Percentiles rank a stretch among this genome's conserved stretches.
Conservation (phyloP, 2,888 invertebrate genomes). For the Oxytorus armatus region DNA sequence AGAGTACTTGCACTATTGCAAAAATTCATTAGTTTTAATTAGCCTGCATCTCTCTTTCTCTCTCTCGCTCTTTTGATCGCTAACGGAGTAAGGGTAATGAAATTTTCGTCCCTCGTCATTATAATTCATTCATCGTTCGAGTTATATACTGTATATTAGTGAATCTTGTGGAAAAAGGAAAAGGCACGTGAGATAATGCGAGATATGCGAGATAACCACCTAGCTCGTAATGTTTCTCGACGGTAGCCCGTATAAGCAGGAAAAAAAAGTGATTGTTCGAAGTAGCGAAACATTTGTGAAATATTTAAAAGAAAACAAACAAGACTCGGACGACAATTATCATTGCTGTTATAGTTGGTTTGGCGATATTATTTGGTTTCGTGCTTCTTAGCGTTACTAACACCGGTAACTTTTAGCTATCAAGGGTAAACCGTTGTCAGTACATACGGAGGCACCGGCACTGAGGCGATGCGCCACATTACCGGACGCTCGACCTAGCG, state of each 20-base stretch:
- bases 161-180: background rate
- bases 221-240: constrained; percentile 37
- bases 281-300: constrained; percentile 26
- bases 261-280: constrained; percentile 37
- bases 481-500: constrained; percentile 82
- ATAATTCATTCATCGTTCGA: too few species aligned
- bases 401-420: constrained; percentile 80
- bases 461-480: constrained; percentile 83
- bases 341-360: constrained; percentile 63
- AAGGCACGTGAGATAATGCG: background rate
- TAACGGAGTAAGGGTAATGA: constrained; percentile 31
- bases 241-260: constrained; percentile 1
- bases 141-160: background rate
- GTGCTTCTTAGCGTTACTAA: constrained; percentile 77
- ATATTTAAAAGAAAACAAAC: constrained; percentile 17
- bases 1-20: constrained; percentile 62
- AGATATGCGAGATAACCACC: background rate
- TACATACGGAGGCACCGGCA: constrained; percentile 76
- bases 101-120: constrained; percentile 20
- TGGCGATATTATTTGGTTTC: constrained; percentile 62
- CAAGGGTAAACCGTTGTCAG: constrained; percentile 80
- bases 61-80: constrained; percentile 32
- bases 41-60: constrained; percentile 45
- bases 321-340: constrained; percentile 8
- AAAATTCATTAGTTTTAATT: constrained; percentile 53